Base-by-base conservation (phyloP, 1,140 invertebrate genomes). In the Steinernema khuongi region DNA sequence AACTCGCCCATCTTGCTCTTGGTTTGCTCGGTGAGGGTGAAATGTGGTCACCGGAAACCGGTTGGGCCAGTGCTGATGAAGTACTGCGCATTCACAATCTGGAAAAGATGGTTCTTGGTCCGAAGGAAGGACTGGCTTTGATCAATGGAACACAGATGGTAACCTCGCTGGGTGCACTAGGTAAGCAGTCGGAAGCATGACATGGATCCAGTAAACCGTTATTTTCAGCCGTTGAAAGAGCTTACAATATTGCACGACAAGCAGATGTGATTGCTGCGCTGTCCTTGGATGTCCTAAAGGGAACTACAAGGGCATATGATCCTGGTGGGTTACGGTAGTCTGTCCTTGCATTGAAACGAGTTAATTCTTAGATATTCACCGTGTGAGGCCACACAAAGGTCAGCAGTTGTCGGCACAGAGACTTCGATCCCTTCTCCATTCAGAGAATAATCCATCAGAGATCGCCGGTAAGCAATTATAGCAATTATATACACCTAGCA, bases 101-200 rank as follows among this genome's bases (percentile, higher is more conserved):
- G 28, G 85, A 86, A 74, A 90, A 90, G 11, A 87, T 91, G 41
- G 85, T 84, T 29, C 85, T 91, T n/a, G 86, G 87, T 71, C 88
- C 90, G 17, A 91, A 91, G 87, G 91, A 91, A 83, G 91, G 91
- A 19, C 81, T 92, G 28, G 90, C 90, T 17, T 81, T 92, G 69
- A 90, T 92, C 77, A 92, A 92, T 85, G 91, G 91, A 70, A 92
- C 91, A 18, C 91, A 92, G 83, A 86, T 92, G 60, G 91, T 91
- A 50, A 89, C 90, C 30, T 88, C 90, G 22, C 84, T 92, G 36
- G 91, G 90, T 31, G 89, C 90, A 18, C 89, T 91, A 86, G 88
- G 88, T 89, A 82, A 73, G 43, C 50, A 7, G 50, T 11, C 50
- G 22, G 14, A n/a, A n/a, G 14, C 7, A 14, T 14, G 19, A 60